Evolutionary conservation across 2,797 vertebrate species (phyloP).

Genomic region (Holocentrus rufus): DNA sequence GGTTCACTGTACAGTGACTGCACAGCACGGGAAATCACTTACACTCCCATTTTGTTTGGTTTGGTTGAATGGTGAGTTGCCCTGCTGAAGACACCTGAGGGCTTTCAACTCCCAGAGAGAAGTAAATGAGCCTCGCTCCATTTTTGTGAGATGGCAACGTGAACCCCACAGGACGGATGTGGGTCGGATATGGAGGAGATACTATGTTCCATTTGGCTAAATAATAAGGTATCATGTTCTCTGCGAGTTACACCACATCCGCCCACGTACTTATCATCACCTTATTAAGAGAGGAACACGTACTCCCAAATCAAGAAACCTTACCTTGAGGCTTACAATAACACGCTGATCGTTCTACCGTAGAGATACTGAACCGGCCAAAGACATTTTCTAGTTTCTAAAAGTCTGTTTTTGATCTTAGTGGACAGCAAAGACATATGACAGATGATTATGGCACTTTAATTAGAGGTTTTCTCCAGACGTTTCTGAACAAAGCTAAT

Average conservation of each 20-base stretch:
- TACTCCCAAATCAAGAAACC: constrained; percentile 64
- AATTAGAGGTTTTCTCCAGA: background rate
- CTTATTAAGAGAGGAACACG: constrained; percentile 52
- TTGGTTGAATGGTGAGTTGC: constrained; percentile 49
- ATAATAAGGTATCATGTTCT: constrained; percentile 62
- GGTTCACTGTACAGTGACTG: constrained; percentile 43
- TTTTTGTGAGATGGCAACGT: constrained; percentile 45
- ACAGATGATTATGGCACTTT: background rate
- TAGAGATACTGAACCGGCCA: constrained; percentile 28
- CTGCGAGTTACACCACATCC: constrained; percentile 57
- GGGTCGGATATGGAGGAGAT: constrained; percentile 55
- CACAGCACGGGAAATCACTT: constrained; percentile 56
- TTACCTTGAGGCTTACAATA: constrained; percentile 43
- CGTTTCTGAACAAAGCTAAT: background rate
- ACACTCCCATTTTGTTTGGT: constrained; percentile 54
- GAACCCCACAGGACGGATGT: constrained; percentile 63
- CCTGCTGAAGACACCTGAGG: constrained; percentile 47
- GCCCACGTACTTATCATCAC: constrained; percentile 70
- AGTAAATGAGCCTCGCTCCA: constrained; percentile 45
- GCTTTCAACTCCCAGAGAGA: constrained; percentile 57
- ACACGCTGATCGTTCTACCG: constrained; percentile 58
- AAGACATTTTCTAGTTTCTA: constrained; percentile 11
- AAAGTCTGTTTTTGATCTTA: background rate
- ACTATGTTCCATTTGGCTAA: constrained; percentile 57
- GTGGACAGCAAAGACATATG: background rate